Base-by-base conservation (phyloP, 2,888 invertebrate species). In the Aspidapion aeneum region DNA sequence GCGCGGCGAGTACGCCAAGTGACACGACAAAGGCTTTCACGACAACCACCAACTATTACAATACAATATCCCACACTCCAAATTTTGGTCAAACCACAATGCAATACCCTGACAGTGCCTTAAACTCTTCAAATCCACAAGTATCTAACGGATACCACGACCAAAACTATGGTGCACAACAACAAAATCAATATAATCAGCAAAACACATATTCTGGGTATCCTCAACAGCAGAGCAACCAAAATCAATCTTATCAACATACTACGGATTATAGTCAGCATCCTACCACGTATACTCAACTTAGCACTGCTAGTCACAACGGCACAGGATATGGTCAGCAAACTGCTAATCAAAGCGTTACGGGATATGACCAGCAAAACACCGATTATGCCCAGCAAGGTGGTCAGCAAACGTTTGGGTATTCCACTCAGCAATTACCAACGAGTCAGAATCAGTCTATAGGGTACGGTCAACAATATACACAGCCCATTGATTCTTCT, bases 1-100 rank as follows among this genome's bases (percentile, higher is more conserved):
- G 55, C 3, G 20, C 18, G 1, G 19, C 56, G 16, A 21, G 3
- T 20, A 35, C 22, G 16, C 19, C 55, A 7, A 65, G 69, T 17
- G 72, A 72, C 57, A 64, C 67, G 2, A 63, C 60, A 18, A 73
- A 70, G 63, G 73, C 71, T 1, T 69, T 63, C 49, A 75, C 75
- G 2, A 64, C 63, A 18, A 74, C 74, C 1, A 74, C 72, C 18
- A 71, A 72, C 67, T 68, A 72, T 9, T 74, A 74, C 62, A 66
- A 70, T 50, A 70, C 72, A 1, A 71, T 72, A 57, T 70, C 73
- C 0, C 61, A 52, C 19, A 63, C 61, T 56, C 62, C 61, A 50
- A 49, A 66, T 66, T 20, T 59, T 64, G 7, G 68, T 61, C 51
- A 66, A 59, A 66, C 69, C 18, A 65, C 66, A 48, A 63, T 67